Percentiles rank a stretch among this genome's conserved stretches.
Evolutionary conservation across 2,113 vertebrate genomes (phyloP).

Genomic region (Zapus hudsonius): DNA sequence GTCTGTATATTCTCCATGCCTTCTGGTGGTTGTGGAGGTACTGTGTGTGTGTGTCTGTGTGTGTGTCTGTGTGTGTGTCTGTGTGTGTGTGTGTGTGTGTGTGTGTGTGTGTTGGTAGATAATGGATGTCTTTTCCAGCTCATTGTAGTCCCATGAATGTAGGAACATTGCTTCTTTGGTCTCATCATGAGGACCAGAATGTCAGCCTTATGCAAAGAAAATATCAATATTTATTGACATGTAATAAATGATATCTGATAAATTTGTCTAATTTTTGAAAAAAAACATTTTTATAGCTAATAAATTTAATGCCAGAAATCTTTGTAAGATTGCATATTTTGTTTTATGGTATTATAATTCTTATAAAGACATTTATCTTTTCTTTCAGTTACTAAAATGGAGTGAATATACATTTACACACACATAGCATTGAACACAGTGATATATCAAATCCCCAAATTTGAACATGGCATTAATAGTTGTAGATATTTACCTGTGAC

Average conservation of each 20-base stretch:
- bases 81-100: background rate
- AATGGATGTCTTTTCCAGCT: background rate
- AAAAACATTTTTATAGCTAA: background rate
- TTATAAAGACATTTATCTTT: background rate
- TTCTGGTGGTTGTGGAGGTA: no score
- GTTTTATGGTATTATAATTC: background rate
- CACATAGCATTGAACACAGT: background rate
- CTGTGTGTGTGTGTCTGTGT: no score
- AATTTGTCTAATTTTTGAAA: background rate
- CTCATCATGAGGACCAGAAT: background rate
- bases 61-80: no score
- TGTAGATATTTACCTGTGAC: background rate
- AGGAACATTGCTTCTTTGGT: background rate
- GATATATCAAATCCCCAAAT: background rate
- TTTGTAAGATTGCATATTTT: background rate
- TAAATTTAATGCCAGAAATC: background rate
- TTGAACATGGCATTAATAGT: background rate
- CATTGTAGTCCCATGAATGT: rapidly evolving
- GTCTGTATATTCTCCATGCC: background rate
- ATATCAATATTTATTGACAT: background rate
- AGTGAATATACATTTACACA: background rate
- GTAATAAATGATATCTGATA: background rate
- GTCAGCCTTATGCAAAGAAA: background rate
- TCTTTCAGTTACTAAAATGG: background rate
- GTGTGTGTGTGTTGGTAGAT: background rate